phyloP scores from a whole-genome alignment of 2,113 vertebrate species.

The Tyrannus savana region DNA sequence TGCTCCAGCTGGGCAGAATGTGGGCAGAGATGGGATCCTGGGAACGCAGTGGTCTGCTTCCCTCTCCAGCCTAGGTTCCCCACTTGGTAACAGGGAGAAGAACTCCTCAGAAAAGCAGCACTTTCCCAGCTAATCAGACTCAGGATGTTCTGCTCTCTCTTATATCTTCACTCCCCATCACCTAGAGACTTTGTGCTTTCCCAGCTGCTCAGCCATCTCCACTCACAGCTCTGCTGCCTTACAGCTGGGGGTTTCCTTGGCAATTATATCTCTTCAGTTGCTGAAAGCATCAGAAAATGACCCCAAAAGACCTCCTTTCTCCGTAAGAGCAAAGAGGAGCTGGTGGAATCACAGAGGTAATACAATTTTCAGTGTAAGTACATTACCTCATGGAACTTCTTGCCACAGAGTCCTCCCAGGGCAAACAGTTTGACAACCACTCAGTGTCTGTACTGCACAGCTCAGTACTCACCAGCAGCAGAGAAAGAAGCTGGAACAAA shows the following conservation, averaged over 20 bases:
- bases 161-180: background rate
- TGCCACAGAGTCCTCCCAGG: constrained; percentile 15
- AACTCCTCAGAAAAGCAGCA: background rate
- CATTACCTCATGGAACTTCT: background rate
- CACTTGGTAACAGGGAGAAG: background rate
- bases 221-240: background rate
- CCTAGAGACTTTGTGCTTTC: background rate
- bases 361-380: background rate
- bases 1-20: background rate
- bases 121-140: background rate
- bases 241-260: background rate
- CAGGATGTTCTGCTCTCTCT: background rate
- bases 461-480: background rate
- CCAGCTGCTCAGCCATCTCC: background rate
- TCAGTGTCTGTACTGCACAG: background rate
- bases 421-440: background rate
- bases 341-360: background rate
- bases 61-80: background rate
- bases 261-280: background rate
- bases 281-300: constrained; percentile 29
- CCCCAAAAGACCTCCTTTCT: constrained; percentile 12
- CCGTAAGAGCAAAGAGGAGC: background rate
- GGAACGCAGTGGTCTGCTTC: accelerated
- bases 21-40: background rate
- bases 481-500: background rate